A percentile compares a stretch with the other conserved stretches of the same genome.
phyloP scores from a whole-genome alignment of 2,113 vertebrate species.

The Ictidomys tridecemlineatus region DNA sequence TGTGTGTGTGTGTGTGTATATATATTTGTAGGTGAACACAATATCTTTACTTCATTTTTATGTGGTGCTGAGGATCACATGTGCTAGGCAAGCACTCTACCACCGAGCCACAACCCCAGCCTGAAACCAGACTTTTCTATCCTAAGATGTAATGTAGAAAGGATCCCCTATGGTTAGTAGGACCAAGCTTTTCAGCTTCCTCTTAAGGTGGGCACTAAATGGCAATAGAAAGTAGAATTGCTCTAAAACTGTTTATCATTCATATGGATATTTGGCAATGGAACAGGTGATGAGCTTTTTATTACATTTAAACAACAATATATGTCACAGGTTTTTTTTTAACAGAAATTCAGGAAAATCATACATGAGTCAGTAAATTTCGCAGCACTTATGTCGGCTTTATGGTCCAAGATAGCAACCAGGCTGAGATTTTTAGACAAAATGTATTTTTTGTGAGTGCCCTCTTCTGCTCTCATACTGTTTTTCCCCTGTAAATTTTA shows the following conservation, averaged over 20 bases:
- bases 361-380: conserved; percentile 67
- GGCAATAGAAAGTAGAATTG: not conserved
- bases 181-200: conserved; percentile 2
- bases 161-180: conserved; percentile 40
- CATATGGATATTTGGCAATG: conserved; percentile 52
- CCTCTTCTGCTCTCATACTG: conserved; percentile 48
- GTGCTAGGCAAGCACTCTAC: too few species aligned
- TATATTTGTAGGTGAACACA: too few species aligned
- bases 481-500: conserved; percentile 28
- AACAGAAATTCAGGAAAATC: conserved; percentile 53
- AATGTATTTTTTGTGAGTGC: conserved; percentile 63
- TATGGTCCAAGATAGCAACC: conserved; percentile 61
- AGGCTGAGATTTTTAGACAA: conserved; percentile 63
- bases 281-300: conserved; percentile 31
- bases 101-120: too few species aligned
- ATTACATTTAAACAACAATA: conserved; percentile 59
- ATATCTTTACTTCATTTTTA: too few species aligned
- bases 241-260: conserved; percentile 54
- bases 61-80: too few species aligned
- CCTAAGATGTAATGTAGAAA: conserved; percentile 20
- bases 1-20: too few species aligned
- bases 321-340: conserved; percentile 46
- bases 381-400: conserved; percentile 56
- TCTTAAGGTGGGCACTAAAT: conserved; percentile 36
- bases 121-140: conserved; percentile 1